phyloP scores from a whole-genome alignment of 2,113 vertebrate species.

The Mastomys natalensis region DNA sequence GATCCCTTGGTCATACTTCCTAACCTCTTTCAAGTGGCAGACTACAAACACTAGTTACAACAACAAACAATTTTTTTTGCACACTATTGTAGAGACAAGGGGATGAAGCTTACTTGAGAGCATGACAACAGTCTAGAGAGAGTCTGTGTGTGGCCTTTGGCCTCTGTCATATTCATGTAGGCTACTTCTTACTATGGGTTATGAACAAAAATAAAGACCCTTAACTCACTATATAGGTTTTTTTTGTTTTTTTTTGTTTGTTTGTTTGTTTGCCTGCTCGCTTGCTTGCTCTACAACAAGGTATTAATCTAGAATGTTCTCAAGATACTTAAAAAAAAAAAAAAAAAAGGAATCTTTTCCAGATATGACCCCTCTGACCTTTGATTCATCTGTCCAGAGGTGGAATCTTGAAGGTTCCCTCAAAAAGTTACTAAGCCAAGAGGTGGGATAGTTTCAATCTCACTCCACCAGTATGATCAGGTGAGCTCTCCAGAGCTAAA shows the following conservation, averaged over 20 bases:
- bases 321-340: neutral
- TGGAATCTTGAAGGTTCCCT: neutral
- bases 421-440: neutral
- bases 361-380: neutral
- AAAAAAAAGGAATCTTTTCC: neutral
- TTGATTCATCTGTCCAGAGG: neutral
- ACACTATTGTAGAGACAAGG: neutral
- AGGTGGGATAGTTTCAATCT: fast-evolving
- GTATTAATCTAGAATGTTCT: neutral
- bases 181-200: neutral
- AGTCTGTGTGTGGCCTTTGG: neutral
- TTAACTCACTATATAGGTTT: neutral
- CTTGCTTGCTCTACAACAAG: neutral
- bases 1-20: neutral
- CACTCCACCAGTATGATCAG: fast-evolving
- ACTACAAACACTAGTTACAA: neutral
- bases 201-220: neutral
- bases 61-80: neutral
- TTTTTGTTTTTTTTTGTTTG: neutral
- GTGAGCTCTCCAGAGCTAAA: neutral
- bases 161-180: neutral
- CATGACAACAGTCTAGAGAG: neutral
- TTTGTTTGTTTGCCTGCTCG: neutral
- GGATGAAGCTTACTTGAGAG: neutral
- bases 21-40: neutral